Conservation (phyloP, 2,113 vertebrate species). For the Elgaria multicarinata region DNA sequence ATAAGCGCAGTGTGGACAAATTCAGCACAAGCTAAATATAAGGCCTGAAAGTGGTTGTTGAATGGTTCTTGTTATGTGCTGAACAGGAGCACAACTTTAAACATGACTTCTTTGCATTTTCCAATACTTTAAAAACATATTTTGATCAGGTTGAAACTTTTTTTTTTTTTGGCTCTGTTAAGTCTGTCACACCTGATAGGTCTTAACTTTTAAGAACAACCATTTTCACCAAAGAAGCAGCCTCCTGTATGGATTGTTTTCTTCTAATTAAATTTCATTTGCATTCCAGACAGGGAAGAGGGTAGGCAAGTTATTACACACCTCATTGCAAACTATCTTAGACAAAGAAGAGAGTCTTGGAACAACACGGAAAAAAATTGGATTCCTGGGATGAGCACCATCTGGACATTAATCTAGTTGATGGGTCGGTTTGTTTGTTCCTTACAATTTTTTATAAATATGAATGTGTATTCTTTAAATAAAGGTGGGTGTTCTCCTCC, state of each 20-base stretch:
- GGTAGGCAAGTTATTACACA: slow-evolving; percentile 88
- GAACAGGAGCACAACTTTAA: slow-evolving; percentile 22
- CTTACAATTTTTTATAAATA: slow-evolving; percentile 18
- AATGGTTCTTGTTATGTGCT: slow-evolving; percentile 12
- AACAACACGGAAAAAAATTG: slow-evolving; percentile 87
- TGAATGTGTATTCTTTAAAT: slow-evolving; percentile 10
- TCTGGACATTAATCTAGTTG: background rate
- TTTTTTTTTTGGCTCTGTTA: background rate
- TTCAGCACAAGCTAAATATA: background rate
- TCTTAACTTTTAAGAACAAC: slow-evolving; percentile 44
- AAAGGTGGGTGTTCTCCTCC: background rate
- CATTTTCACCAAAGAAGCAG: slow-evolving; percentile 37
- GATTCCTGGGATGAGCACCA: slow-evolving; percentile 86
- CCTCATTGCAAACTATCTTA: slow-evolving; percentile 84
- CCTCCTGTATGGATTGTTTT: background rate
- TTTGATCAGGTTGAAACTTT: slow-evolving; percentile 41
- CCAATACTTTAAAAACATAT: background rate
- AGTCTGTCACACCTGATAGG: slow-evolving; percentile 26
- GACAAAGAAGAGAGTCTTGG: slow-evolving; percentile 90
- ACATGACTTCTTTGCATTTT: background rate
- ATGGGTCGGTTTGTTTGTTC: background rate
- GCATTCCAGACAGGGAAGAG: slow-evolving; percentile 86
- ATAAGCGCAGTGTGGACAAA: background rate
- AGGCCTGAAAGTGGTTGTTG: background rate
- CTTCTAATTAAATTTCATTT: slow-evolving; percentile 40